Base-by-base conservation (phyloP, 2,888 invertebrate species). In the Helobdella robusta region DNA sequence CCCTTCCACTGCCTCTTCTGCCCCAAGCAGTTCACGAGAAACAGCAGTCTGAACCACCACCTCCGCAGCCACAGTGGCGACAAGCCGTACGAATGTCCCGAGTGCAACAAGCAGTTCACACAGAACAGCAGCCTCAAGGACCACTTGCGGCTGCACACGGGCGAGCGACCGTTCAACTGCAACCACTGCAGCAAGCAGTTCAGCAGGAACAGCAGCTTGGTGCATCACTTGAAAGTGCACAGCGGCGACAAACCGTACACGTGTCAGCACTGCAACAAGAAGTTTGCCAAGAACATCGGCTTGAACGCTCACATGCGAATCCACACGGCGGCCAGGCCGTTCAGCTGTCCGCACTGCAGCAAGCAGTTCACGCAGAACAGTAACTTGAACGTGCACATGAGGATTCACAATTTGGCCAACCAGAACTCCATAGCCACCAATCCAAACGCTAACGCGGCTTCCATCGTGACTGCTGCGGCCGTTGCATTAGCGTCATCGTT, bases 51-150 rank as follows among this genome's bases (percentile, higher is more conserved):
- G 20, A 62, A 62, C 23, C 62, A 62, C 23, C 62, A 62, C 50
- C 50, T 62, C 23, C 48, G 62, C 28, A 62, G 62, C 20, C 62
- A 62, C 62, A 62, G 62, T 23, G 62, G 62, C 25, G 62, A 62
- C 62, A 62, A 62, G 32, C 65, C 65, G 6, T 65, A 65, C 52
- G 60, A 65, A 40, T 65, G 65, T 34, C 65, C 59, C 4, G 59
- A 54, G 35, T 65, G 65, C 48, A 28, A 50, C 32, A 61, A 59
- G 28, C 59, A 59, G 20, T 65, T 65, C 50, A 65, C 65, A 5
- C 65, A 65, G 48, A 61, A 60, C 65, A 61, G 60, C 23, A 40
- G 59, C 8, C 60, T 65, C 6, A 65, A 65, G 60, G 59, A 59
- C 40, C 65, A 65, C 60, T 18, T 56, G 34, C 46, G 65, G 3